Evolutionary conservation across 2,113 vertebrate genomes (phyloP).

Genomic region (Chinchilla lanigera): DNA sequence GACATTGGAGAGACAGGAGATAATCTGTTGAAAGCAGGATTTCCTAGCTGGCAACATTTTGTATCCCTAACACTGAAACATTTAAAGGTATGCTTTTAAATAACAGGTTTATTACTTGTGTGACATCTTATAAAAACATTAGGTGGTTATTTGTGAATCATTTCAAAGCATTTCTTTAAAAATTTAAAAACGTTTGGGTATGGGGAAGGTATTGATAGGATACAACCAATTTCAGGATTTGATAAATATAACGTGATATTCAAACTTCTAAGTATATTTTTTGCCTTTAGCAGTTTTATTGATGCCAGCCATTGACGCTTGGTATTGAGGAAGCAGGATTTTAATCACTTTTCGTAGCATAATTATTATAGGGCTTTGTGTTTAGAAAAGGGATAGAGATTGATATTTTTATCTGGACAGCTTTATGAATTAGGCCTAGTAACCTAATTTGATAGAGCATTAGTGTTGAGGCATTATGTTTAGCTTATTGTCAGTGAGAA

Average conservation of each 20-base stretch:
- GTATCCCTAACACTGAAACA: background rate
- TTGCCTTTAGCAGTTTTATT: background rate
- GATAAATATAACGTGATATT: background rate
- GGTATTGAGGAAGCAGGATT: background rate
- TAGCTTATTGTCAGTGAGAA: background rate
- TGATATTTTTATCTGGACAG: background rate
- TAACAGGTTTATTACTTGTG: background rate
- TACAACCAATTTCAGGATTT: background rate
- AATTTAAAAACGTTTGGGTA: background rate
- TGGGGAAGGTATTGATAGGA: background rate
- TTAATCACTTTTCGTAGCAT: background rate
- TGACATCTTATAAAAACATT: background rate
- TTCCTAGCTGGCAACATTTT: background rate
- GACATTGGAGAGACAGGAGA: background rate
- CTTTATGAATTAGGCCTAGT: background rate
- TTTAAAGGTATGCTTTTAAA: background rate
- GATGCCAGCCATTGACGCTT: background rate
- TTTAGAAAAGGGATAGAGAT: background rate
- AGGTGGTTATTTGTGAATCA: background rate
- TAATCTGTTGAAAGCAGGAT: background rate
- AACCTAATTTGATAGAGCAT: background rate
- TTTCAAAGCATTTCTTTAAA: background rate
- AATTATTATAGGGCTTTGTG: background rate
- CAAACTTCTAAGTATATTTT: background rate
- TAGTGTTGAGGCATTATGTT: background rate